Evolutionary conservation across 2,797 vertebrate species (phyloP), one percentile per base, ranked within the genome.

Genomic region (Galaxias olidus): DNA sequence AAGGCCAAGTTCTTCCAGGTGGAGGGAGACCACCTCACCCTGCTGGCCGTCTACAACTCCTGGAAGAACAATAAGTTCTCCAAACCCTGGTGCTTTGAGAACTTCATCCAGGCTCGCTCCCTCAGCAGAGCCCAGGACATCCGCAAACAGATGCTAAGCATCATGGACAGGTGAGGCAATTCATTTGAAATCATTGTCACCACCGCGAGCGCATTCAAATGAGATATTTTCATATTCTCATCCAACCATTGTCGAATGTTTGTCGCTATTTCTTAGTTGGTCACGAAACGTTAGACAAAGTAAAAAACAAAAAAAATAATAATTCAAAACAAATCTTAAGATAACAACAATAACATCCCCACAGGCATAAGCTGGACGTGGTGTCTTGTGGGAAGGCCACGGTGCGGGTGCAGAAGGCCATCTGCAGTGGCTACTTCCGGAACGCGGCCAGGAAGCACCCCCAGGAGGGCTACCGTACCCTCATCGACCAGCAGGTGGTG

Each of bases 31-130:
- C 98, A 99, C 76, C 93, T 99, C 69, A 99, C 98, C 0, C 84
- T 99, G 69, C 86, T 99, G 87, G 97, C 97, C 0, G 97, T 99
- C 44, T 99, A 99, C 87, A 99, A 99, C 80, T 99, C 98, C 61
- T 99, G 97, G 97, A 99, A 99, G 85, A 99, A 99, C 75, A 99
- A 99, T 77, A 99, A 99, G 81, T 98, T 99, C 87, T 98, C 97
- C 74, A 99, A 98, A 82, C 96, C 97, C 1, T 99, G 98, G 98
- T 99, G 98, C 81, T 99, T 98, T 0, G 98, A 99, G 83, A 99
- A 99, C 64, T 99, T 99, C 50, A 98, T 99, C 81, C 97, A 99
- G 85, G 98, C 97, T 0, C 92, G 97, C 19, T 98, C 98, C 8
- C 89, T 99, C 19, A 94, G 96, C 44, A 85, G 98, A 50, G 96